These are phyloP conservation scores for Acrobasis repandana DNA, from an alignment of 2,888 invertebrate genomes.

Conservation along the genomic window DNA sequence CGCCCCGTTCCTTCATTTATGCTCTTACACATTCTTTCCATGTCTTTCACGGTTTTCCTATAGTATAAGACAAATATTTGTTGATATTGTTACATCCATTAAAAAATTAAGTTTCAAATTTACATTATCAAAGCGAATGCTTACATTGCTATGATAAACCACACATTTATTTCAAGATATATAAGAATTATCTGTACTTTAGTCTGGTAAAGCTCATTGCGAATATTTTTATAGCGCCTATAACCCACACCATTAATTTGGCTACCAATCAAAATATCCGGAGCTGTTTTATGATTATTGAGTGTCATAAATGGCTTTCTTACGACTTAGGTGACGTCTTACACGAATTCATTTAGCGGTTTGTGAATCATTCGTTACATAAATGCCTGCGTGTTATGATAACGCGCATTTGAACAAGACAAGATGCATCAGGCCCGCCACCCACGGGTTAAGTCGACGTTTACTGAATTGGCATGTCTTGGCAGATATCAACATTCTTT, in stretches of 20 bases:
- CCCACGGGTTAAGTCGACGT: background rate
- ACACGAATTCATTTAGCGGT: conserved; percentile 37
- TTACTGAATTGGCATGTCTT: background rate
- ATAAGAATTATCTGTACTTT: background rate
- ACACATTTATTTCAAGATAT: background rate
- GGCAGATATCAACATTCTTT: too few species aligned
- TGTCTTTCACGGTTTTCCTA: too few species aligned
- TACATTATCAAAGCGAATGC: background rate
- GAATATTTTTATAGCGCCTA: conserved; percentile 18
- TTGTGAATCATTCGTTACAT: conserved; percentile 23
- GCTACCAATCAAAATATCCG: conserved; percentile 34
- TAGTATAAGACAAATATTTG: too few species aligned
- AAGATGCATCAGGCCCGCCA: background rate
- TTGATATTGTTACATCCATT: too few species aligned
- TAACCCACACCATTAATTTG: conserved; percentile 22
- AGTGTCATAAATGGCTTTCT: conserved; percentile 48
- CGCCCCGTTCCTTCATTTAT: too few species aligned
- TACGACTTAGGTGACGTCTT: conserved; percentile 46
- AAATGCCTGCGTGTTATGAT: background rate
- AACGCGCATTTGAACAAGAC: background rate
- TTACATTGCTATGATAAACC: background rate
- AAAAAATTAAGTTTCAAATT: too few species aligned
- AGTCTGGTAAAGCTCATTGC: conserved; percentile 10
- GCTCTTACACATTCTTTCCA: too few species aligned
- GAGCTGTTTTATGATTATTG: conserved; percentile 54